Conservation (phyloP, 2,888 invertebrate species). For the Epicampocera succincta region DNA sequence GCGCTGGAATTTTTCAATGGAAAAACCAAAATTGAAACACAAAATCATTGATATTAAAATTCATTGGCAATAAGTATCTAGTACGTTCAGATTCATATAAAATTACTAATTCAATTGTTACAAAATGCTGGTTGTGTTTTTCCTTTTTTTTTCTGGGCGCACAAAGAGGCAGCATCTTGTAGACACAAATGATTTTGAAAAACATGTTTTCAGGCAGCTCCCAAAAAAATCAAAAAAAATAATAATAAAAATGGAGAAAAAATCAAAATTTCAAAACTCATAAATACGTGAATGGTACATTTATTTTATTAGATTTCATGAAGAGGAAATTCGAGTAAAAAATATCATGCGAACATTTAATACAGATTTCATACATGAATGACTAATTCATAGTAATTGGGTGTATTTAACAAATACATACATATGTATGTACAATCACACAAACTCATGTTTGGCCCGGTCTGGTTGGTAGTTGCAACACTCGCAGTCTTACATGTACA, state of each 20-base stretch:
- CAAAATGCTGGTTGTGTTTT: constrained; percentile 1
- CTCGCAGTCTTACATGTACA: background rate
- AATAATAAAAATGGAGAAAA: background rate
- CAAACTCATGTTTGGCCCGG: background rate
- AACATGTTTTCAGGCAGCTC: background rate
- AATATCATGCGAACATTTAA: constrained; percentile 42
- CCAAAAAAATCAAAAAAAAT: background rate
- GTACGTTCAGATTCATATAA: background rate
- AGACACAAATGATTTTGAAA: background rate
- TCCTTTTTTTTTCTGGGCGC: background rate
- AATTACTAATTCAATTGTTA: constrained; percentile 46
- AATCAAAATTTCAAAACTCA: constrained; percentile 36
- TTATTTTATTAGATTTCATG: constrained; percentile 55
- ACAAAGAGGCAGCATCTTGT: constrained; percentile 1
- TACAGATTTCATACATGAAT: constrained; percentile 65
- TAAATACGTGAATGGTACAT: constrained; percentile 39
- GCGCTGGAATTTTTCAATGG: too few relatives aligned
- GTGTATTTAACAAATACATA: constrained; percentile 49
- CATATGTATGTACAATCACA: too few relatives aligned
- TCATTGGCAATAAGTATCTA: constrained; percentile 29
- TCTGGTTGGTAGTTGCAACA: background rate
- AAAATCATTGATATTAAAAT: constrained; percentile 34
- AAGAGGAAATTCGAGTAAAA: constrained; percentile 17
- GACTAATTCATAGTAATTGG: constrained; percentile 57
- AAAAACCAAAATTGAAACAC: background rate